Evolutionary conservation across 2,113 vertebrate species (phyloP).

Genomic region (Tyto alba): DNA sequence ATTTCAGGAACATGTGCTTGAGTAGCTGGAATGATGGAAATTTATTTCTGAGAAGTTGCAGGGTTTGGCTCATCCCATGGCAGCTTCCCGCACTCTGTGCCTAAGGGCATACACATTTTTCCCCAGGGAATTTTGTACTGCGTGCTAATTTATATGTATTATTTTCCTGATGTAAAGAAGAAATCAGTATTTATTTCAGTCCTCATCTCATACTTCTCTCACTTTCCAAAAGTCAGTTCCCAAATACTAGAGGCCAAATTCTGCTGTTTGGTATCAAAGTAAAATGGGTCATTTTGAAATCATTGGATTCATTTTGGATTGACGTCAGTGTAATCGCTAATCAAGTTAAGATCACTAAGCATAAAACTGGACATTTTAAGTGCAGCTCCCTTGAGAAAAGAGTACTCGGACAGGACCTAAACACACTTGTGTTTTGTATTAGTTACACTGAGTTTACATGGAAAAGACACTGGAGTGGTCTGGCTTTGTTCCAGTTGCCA

Average conservation of each 20-base stretch:
- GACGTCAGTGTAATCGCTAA: not conserved
- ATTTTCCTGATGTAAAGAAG: not conserved
- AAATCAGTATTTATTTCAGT: not conserved
- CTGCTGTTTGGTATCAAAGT: not conserved
- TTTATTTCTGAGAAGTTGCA: conserved; percentile 18
- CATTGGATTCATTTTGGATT: not conserved
- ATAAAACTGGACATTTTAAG: not conserved
- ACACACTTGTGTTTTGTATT: not conserved
- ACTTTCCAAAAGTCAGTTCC: not conserved
- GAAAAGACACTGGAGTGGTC: not conserved
- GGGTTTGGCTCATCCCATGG: not conserved
- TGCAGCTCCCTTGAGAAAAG: not conserved
- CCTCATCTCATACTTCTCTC: not conserved
- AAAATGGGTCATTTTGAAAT: not conserved
- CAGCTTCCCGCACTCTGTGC: not conserved
- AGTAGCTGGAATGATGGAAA: not conserved
- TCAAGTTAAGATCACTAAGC: not conserved
- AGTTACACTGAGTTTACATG: not conserved
- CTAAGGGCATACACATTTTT: not conserved
- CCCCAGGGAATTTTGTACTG: not conserved
- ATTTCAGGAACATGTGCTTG: not conserved
- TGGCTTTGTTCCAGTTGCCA: not conserved
- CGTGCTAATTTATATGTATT: not conserved
- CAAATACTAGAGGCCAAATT: not conserved
- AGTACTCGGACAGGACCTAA: not conserved